Evolutionary conservation across 2,888 invertebrate genomes (phyloP), one percentile per base, ranked within the genome.

Genomic region (Diadegma fenestrale): DNA sequence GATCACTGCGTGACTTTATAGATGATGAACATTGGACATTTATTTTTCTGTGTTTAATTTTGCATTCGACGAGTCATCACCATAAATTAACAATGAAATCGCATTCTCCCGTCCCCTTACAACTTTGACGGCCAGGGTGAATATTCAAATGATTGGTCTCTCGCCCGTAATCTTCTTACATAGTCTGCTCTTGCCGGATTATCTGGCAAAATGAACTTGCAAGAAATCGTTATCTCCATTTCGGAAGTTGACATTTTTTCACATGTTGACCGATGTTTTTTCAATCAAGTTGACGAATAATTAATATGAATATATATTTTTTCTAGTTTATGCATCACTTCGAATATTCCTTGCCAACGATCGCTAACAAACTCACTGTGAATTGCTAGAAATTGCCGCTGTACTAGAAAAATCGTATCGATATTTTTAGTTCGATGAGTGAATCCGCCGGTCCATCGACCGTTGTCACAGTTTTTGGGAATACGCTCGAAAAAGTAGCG

Each of bases 111-210:
- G 37, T 43, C 58, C 5, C n/a, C 37, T 37, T 37, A 41, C 54
- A 41, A 61, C 73, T 64, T 79, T 63, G 48, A 37, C 48, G 48
- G 30, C 19, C 69, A 45, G 64, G 72, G 58, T 51, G 22, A 69
- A 83, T 75, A 45, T 30, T 22, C 79, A 54, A 75, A 61, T 61
- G 75, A 63, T 41, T 41, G 43, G 6, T 37, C 58, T 66, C 72
- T 84, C 58, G 51, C 10, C 14, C 19, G 26, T 80, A 84, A 84
- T 84, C 84, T 72, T 77, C 80, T 84, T 77, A 72, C 6, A 26
- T 17, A 37, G 58, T 69, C 19, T 66, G 58, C 41, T 58, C 51
- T 22, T 22, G 14, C 3, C 1, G 66, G 80, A 80, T 80, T 78
- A 73, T 66, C 54, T 66, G 66, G 30, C 54, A 8, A 61, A 33